Percentiles rank a stretch among this genome's conserved stretches.
phyloP scores from a whole-genome alignment of 1,140 invertebrate species.

The Acyrthosiphon pisum region DNA sequence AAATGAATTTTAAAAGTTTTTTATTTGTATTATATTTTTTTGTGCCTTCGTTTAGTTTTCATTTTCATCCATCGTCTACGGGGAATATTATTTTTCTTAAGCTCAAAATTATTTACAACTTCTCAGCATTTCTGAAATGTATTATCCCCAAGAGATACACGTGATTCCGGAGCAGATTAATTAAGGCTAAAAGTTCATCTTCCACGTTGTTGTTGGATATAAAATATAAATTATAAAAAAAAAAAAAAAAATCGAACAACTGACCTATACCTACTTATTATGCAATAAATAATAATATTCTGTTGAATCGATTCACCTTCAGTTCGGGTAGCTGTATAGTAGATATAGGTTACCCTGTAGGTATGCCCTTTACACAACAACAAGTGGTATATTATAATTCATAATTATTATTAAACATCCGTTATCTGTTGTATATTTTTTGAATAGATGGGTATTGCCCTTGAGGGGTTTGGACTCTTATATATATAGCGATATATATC shows the following conservation, averaged over 20 bases:
- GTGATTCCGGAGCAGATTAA: background rate
- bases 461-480: background rate
- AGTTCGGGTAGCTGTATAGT: background rate
- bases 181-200: background rate
- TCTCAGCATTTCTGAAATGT: too few species aligned
- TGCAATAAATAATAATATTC: background rate
- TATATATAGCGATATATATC: too few species aligned
- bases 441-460: constrained; percentile 5
- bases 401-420: constrained; percentile 17
- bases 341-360: background rate
- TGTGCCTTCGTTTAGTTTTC: too few species aligned
- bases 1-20: too few species aligned
- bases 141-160: background rate
- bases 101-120: too few species aligned
- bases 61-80: too few species aligned
- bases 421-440: constrained; percentile 1
- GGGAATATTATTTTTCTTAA: too few species aligned
- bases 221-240: too few species aligned
- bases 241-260: too few species aligned
- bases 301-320: background rate
- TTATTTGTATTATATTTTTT: too few species aligned
- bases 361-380: background rate
- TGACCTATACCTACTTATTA: background rate
- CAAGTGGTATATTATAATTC: background rate
- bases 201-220: background rate